Base-by-base conservation (phyloP, 2,113 vertebrate species). In the Callospermophilus lateralis region DNA sequence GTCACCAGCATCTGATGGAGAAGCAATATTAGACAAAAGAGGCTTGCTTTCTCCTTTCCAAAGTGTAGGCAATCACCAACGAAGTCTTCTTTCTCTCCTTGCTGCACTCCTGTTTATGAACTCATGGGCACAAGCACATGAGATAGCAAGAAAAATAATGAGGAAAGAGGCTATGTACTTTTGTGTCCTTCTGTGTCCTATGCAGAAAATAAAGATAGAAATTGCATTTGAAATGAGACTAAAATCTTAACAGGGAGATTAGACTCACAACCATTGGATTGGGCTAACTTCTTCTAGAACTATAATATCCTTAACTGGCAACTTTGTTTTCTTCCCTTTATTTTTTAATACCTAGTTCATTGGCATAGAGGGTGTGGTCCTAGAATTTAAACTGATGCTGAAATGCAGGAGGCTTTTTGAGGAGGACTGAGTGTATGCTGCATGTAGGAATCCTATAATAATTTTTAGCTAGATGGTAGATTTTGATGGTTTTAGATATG, bases 241-340 rank as follows among this genome's bases (percentile, higher is more conserved):
- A 61, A 76, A 37, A 77, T 53, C 39, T 70, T 70, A 70, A 74
- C 22, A 87, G 39, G 28, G 77, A 86, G 28, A 58, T 87, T 77
- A 91, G 70, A 70, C 30, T 63, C 42, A 83, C 12, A 70, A 4
- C n/a, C 34, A 77, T 42, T 92, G 20, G 16, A 72, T 53, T 77
- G 68, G 72, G 32, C 37, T 63, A 63, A 42, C 39, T 61, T 26
- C 13, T 28, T 63, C 26, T 26, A 28, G 8, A 86, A 63, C 70
- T 61, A 12, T 11, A 30, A 28, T 42, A 87, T 24, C 63, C 74
- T 63, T 61, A 81, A 73, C 26, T 84, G n/a, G 8, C 15, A 90
- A 86, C 32, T 94, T 39, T 83, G 22, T 94, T 88, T 77, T 77
- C 22, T 84, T 94, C 34, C 4, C 6, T 42, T 77, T 88, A 86